Evolutionary conservation across 2,888 invertebrate genomes (phyloP).

Genomic region (Apotomis betuletana): DNA sequence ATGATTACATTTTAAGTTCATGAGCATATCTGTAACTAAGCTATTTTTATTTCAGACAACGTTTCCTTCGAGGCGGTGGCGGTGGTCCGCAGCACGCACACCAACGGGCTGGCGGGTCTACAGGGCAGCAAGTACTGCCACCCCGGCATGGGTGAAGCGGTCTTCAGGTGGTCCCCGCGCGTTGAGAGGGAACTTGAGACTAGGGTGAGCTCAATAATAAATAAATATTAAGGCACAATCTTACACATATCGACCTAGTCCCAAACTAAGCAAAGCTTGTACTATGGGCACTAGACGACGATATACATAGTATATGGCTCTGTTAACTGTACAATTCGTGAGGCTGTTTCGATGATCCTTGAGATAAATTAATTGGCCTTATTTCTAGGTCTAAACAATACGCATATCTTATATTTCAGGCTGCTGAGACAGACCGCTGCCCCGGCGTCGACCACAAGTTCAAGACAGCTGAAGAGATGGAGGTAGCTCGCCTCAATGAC

Average conservation of each 20-base stretch:
- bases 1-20: too few relatives aligned
- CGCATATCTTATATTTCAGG: slow-evolving; percentile 51
- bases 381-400: neutral
- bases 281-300: too few relatives aligned
- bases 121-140: slow-evolving; percentile 85
- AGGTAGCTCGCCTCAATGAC: slow-evolving; percentile 82
- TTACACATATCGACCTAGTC: too few relatives aligned
- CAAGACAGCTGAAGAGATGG: slow-evolving; percentile 82
- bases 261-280: too few relatives aligned
- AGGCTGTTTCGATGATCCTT: too few relatives aligned
- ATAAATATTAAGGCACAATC: neutral
- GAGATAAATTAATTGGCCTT: too few relatives aligned
- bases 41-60: slow-evolving; percentile 63
- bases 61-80: slow-evolving; percentile 85
- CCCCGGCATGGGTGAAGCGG: slow-evolving; percentile 84
- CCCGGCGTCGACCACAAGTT: slow-evolving; percentile 49
- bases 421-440: slow-evolving; percentile 65
- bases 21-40: neutral
- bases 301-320: too few relatives aligned
- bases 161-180: slow-evolving; percentile 83
- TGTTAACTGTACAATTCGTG: too few relatives aligned
- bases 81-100: slow-evolving; percentile 77
- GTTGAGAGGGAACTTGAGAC: slow-evolving; percentile 85
- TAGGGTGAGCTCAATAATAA: slow-evolving; percentile 28
- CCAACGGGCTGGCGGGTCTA: slow-evolving; percentile 75